Conservation (phyloP, 2,113 vertebrate species). For the Eretmochelys imbricata region DNA sequence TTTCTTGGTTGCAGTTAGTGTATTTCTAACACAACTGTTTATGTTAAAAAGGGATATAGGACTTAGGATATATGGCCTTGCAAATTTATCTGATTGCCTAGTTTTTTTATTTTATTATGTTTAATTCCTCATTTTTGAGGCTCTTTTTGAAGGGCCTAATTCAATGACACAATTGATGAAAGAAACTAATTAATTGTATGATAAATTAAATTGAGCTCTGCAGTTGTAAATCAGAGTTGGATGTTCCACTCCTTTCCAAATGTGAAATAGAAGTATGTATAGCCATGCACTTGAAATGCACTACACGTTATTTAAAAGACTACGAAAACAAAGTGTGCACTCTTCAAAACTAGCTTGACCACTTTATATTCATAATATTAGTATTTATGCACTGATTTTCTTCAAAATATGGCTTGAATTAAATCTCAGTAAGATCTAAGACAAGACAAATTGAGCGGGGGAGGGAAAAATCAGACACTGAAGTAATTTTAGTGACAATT, state of each 20-base stretch:
- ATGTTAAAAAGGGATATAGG: background rate
- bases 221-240: background rate
- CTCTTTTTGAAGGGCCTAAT: background rate
- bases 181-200: background rate
- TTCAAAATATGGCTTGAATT: constrained; percentile 59
- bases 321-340: constrained; percentile 38
- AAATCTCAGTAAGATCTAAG: background rate
- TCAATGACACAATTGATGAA: background rate
- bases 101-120: background rate
- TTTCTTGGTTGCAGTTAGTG: background rate
- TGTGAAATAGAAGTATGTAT: background rate
- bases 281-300: background rate
- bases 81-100: background rate
- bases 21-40: background rate
- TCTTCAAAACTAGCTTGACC: constrained; percentile 59
- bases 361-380: background rate
- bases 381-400: constrained; percentile 1
- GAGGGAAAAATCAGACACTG: background rate
- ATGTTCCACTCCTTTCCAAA: background rate
- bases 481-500: background rate
- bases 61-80: background rate
- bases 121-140: background rate
- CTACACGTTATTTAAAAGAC: constrained; percentile 17
- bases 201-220: background rate
- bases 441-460: background rate